A percentile compares a stretch with the other conserved stretches of the same genome.
Evolutionary conservation across 1,140 invertebrate species (phyloP).

Genomic region (Watersipora subatra): DNA sequence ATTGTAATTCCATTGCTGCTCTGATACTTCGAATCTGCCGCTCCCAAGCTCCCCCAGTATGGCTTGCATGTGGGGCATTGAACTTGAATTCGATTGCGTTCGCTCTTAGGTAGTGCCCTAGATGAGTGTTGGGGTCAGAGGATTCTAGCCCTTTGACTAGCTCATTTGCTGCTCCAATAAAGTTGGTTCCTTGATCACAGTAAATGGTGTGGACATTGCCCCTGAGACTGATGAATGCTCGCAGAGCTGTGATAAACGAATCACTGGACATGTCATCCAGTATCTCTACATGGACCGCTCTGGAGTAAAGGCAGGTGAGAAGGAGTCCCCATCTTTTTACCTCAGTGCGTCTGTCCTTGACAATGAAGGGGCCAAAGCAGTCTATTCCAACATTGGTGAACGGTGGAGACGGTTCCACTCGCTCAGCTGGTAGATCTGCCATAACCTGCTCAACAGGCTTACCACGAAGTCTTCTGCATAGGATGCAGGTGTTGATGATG

Average conservation of each 20-base stretch:
- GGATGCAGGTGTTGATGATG: not conserved
- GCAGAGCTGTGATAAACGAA: not conserved
- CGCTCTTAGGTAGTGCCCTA: too few species aligned
- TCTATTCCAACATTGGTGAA: not conserved
- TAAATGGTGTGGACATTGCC: not conserved
- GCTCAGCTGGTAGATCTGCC: not conserved
- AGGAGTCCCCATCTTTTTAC: constrained; percentile 5
- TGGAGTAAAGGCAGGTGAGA: not conserved
- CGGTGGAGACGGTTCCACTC: not conserved
- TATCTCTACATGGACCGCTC: not conserved
- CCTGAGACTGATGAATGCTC: not conserved
- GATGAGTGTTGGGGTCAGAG: not conserved
- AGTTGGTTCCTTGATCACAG: constrained; percentile 2
- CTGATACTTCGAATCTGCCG: constrained; percentile 2
- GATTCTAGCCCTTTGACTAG: not conserved
- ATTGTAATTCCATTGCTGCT: not conserved
- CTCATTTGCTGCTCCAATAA: not conserved
- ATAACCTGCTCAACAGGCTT: not conserved
- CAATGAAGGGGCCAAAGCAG: constrained; percentile 3
- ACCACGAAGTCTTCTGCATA: not conserved
- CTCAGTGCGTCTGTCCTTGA: constrained; percentile 1
- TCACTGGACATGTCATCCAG: not conserved
- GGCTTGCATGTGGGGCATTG: not conserved
- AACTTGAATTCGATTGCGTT: not conserved
- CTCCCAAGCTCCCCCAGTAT: constrained; percentile 6